phyloP scores from a whole-genome alignment of 1,140 invertebrate genomes.

The Trypoxylus dichotomus region DNA sequence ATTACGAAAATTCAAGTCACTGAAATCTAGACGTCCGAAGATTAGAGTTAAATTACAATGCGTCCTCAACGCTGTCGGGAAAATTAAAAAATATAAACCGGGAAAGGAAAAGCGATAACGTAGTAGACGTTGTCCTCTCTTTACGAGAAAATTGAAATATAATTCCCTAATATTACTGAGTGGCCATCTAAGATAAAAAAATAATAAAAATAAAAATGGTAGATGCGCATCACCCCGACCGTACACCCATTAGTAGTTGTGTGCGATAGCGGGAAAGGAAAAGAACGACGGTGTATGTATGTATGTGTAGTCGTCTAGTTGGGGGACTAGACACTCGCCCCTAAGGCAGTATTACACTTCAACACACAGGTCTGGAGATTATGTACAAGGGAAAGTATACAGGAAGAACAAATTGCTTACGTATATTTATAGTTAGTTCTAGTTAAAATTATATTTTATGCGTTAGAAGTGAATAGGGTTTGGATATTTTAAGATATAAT shows the following conservation, averaged over 20 bases:
- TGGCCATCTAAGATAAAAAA: conserved; percentile 32
- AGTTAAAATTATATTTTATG: no score
- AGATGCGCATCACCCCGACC: conserved; percentile 8
- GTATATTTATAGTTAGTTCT: background rate
- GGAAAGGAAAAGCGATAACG: background rate
- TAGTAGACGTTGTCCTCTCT: background rate
- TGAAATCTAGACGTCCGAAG: background rate
- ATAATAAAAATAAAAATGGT: conserved; percentile 16
- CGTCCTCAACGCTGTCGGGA: background rate
- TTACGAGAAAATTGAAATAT: conserved; percentile 35
- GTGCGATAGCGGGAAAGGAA: background rate
- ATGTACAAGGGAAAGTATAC: background rate
- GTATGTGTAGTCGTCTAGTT: background rate
- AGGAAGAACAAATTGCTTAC: background rate
- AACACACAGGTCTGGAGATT: background rate
- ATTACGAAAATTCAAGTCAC: background rate
- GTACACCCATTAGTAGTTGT: conserved; percentile 11
- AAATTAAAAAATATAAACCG: background rate
- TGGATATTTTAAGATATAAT: no score
- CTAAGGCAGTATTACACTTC: conserved; percentile 13
- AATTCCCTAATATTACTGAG: conserved; percentile 33
- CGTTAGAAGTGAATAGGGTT: no score
- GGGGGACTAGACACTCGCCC: background rate
- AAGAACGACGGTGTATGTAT: background rate
- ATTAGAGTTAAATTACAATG: background rate